phyloP scores from a whole-genome alignment of 2,888 invertebrate species.

The Reticulitermes lucifugus region DNA sequence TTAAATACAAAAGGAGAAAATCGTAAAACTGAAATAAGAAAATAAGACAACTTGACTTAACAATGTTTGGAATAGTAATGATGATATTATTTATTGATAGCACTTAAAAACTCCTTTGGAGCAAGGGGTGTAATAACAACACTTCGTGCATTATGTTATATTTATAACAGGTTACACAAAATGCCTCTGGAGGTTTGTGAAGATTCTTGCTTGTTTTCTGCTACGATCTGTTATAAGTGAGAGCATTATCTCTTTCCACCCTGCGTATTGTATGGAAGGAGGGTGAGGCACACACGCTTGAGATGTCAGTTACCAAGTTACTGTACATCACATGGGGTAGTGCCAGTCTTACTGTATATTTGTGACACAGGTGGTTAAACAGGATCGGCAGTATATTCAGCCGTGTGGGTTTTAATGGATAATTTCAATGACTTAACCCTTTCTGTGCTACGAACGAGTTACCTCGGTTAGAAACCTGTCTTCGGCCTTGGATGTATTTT shows the following conservation, averaged over 20 bases:
- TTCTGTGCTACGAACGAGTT: too few relatives aligned
- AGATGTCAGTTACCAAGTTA: neutral
- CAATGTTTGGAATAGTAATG: constrained; percentile 53
- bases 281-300: too few relatives aligned
- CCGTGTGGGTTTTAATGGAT: too few relatives aligned
- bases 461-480: too few relatives aligned
- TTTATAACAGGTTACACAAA: constrained; percentile 38
- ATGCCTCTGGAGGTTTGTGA: neutral
- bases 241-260: constrained; percentile 20
- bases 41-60: constrained; percentile 36
- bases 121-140: constrained; percentile 41
- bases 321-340: neutral
- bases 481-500: too few relatives aligned
- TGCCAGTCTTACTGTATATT: neutral
- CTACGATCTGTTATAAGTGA: constrained; percentile 20
- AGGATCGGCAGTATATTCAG: neutral
- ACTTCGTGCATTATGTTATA: constrained; percentile 43
- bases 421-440: too few relatives aligned
- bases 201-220: neutral
- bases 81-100: constrained; percentile 51
- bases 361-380: neutral
- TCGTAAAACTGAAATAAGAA: neutral
- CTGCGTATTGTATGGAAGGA: neutral
- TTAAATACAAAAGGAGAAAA: neutral
- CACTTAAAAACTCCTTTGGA: constrained; percentile 47